Evolutionary conservation across 2,888 invertebrate species (phyloP), one percentile per base, ranked within the genome.

Genomic region (Timema podura): DNA sequence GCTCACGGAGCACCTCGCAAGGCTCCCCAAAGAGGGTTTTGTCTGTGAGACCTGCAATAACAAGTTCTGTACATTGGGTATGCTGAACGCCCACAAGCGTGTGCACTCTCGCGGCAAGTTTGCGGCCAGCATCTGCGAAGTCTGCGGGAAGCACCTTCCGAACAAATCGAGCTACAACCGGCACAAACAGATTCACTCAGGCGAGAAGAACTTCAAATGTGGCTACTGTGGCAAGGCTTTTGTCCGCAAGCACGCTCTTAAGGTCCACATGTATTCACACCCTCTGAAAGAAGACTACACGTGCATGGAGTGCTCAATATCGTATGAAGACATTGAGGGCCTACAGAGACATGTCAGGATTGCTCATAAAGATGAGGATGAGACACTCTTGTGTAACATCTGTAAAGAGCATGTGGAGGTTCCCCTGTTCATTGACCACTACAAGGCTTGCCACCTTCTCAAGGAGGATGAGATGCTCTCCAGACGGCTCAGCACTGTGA

Each of bases 211-310:
- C n/a, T 11, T 11, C 9, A 16, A 44, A 11, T 67, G 67, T 67
- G 45, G 54, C 51, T 51, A 54, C 51, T 67, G 67, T 44, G 16
- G 13, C 13, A 54, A 67, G 45, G 46, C 67, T 45, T 67, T 67
- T 44, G 6, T 8, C 13, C 15, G 8, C n/a, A 47, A 47, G 30
- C 13, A n/a, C 44, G 8, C 15, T 47, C 15, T 59, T 46, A 48
- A n/a, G 10, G n/a, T 11, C 47, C 67, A 59, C 67, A 44, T 57
- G n/a, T 13, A 46, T 11, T 11, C 16, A 30, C 67, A 67, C 6
- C 15, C 54, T 16, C 1, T 6, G 5, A 15, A 45, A 57, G 47
- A 59, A 9, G 13, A 48, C 2, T 68, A 68, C 30, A 15, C 5
- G 44, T 68, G 64, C 44, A 61, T 61, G 8, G 15, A 30, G 10